These are phyloP conservation scores for Leptosomus discolor DNA, from an alignment of 2,113 vertebrate species.

Conservation along the genomic window DNA sequence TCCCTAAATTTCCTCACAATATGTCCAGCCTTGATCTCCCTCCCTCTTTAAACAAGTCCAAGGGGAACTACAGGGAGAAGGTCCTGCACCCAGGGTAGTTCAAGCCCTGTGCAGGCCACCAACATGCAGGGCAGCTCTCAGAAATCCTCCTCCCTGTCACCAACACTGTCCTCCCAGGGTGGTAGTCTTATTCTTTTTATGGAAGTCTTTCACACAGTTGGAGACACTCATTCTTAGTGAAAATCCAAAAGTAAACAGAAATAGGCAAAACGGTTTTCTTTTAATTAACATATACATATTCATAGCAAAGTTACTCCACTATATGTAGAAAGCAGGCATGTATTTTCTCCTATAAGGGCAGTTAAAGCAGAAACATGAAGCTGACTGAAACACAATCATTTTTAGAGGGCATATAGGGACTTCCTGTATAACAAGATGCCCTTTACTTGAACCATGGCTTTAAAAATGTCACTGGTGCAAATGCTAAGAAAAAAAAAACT, in stretches of 20 bases:
- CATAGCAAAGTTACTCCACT: not conserved
- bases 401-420: not conserved
- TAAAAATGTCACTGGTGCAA: not conserved
- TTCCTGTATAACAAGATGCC: constrained; percentile 7
- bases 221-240: not conserved
- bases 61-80: not conserved
- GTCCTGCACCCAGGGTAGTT: not conserved
- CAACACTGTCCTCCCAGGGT: not conserved
- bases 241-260: not conserved
- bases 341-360: not conserved
- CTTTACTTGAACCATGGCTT: constrained; percentile 25
- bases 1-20: not conserved
- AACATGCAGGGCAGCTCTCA: not conserved
- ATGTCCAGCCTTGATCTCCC: not conserved
- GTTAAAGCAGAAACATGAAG: not conserved
- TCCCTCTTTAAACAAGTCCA: not conserved
- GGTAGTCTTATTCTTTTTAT: not conserved
- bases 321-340: not conserved
- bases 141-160: not conserved
- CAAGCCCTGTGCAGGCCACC: not conserved
- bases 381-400: not conserved
- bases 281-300: not conserved
- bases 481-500: not conserved
- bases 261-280: not conserved
- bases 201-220: not conserved